A percentile compares a stretch with the other conserved stretches of the same genome.
phyloP scores from a whole-genome alignment of 2,888 invertebrate species.

The Dryadula phaetusa region DNA sequence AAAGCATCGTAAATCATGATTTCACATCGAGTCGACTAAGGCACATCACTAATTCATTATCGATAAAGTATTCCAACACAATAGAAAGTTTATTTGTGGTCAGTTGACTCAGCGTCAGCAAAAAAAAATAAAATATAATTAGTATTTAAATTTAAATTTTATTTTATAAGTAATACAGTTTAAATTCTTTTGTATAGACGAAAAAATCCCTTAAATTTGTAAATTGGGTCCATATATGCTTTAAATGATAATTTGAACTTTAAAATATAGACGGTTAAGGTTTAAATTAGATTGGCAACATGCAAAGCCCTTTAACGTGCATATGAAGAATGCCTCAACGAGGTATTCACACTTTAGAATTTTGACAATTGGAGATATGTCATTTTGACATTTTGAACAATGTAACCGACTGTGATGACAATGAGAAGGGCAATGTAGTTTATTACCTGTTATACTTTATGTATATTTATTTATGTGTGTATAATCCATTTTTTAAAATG shows the following conservation, averaged over 20 bases:
- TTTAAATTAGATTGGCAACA: neutral
- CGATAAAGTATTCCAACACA: slow-evolving; percentile 77
- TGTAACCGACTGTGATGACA: neutral
- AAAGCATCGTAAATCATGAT: slow-evolving; percentile 45
- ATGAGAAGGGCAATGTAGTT: too few relatives aligned
- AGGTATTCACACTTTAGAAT: slow-evolving; percentile 18
- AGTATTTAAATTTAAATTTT: slow-evolving; percentile 9
- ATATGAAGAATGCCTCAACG: slow-evolving; percentile 1
- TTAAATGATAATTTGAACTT: neutral
- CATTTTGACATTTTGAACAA: slow-evolving; percentile 27
- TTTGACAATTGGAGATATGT: slow-evolving; percentile 31
- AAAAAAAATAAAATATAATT: slow-evolving; percentile 48
- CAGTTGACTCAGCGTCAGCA: slow-evolving; percentile 58
- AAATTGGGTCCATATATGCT: neutral
- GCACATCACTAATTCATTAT: slow-evolving; percentile 63
- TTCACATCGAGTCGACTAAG: slow-evolving; percentile 52
- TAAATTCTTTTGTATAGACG: neutral
- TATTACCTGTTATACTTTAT: too few relatives aligned
- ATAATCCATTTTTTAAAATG: too few relatives aligned
- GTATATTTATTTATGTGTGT: neutral
- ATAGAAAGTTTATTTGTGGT: slow-evolving; percentile 81
- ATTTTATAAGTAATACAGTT: neutral
- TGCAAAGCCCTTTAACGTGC: neutral
- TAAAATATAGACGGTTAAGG: neutral
- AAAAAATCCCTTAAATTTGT: slow-evolving; percentile 2